Evolutionary conservation across 2,113 vertebrate species (phyloP), one percentile per base, ranked within the genome.

Genomic region (Maylandia zebra): DNA sequence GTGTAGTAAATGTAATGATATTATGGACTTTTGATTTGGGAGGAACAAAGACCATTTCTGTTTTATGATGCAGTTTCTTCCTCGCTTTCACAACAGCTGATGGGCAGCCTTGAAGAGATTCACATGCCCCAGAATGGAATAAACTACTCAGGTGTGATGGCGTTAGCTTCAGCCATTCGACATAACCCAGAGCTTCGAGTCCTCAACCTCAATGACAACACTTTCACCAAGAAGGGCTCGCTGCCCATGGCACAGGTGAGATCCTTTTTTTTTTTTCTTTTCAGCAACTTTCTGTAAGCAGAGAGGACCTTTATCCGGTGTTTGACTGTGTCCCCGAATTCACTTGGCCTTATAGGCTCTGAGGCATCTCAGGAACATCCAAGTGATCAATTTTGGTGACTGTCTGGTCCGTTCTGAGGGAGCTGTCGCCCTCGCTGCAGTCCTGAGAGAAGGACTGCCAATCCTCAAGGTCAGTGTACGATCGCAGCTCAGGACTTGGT

Each of bases 81-180:
- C 30, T 64, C 0, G 5, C 13, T 17, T 27, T 30, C 4, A 10
- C 57, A 1, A 10, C 83, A 99, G 99, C 78, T 97, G 92, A 97
- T 99, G 6, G 98, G 98, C 43, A 99, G 98, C 59, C 95, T 99
- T 89, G 97, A 98, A 94, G 99, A 99, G 86, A 96, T 99, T 50
- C 98, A 99, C 90, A 97, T 99, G 98, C 98, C 98, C 2, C 99
- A 99, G 95, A 99, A 99, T 12, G 99, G 99, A 27, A 99, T 99
- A 93, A 99, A 98, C 91, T 96, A 98, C 80, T 91, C 96, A 1
- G 99, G 99, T 2, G 96, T 99, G 94, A 97, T 95, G 0, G 98
- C 98, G 1, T 92, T 99, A 48, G 98, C 99, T 36, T 95, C 97
- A 50, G 98, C 98, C 11, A 96, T 99, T 87, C 95, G 96, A 80